Evolutionary conservation across 2,888 invertebrate genomes (phyloP), one percentile per base, ranked within the genome.

Genomic region (Watsonalla binaria): DNA sequence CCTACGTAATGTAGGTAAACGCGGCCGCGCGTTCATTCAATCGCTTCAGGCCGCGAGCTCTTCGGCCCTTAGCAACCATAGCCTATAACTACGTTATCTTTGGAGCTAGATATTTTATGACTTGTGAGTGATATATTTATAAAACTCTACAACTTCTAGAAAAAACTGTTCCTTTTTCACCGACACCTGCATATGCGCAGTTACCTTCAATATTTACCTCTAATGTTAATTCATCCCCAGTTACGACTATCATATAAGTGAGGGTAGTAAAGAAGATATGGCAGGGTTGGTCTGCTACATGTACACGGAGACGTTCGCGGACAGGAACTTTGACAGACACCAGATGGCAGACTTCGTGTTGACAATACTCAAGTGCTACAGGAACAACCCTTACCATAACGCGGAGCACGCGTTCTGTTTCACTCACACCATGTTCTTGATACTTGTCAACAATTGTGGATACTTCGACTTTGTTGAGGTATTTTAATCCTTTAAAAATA

Each of bases 371-470:
- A 57, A 66, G 13, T 81, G 84, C 56, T 93, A 93, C 64, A 78
- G 93, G 5, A 61, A 80, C 45, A 92, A 92, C 61, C 90, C 92
- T 0, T 94, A 93, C 65, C 93, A 94, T 64, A 93, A 93, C 71
- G 92, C 92, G 1, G 92, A 93, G 52, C 94, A 94, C 62, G 93
- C 93, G 0, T 93, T 93, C 73, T 91, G 90, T 53, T 93, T 93
- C 52, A 89, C 92, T 0, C 93, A 94, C 69, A 92, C 92, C 48
- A 91, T 93, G 92, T 93, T 83, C 61, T 75, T 92, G 57, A 91
- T 93, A 39, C 70, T 93, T 15, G 68, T 65, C 24, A 85, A 84
- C 54, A 93, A 93, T 62, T 54, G 61, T 6, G 89, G 86, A 2
- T 70, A 78, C 56, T 92, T 93, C 62, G 84, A 87, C 60, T 75